Conservation (phyloP, 2,113 vertebrate genomes). For the Neopipo cinnamomea region DNA sequence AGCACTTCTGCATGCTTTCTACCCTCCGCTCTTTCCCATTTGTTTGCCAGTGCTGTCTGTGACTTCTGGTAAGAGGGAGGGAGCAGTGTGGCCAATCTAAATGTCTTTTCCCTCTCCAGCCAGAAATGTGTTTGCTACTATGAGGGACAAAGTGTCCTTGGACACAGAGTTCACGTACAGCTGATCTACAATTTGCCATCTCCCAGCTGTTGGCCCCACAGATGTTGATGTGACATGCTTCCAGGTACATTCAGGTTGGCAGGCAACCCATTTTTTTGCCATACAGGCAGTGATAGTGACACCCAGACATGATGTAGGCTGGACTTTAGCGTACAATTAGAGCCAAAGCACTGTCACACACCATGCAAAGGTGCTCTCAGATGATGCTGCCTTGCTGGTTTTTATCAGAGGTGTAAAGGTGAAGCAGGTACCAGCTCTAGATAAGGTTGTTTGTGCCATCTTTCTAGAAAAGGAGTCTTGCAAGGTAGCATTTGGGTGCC, state of each 20-base stretch:
- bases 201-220: background rate
- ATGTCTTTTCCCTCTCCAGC: background rate
- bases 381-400: background rate
- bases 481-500: background rate
- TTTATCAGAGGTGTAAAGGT: background rate
- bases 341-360: background rate
- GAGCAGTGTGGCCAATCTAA: background rate
- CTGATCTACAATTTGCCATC: background rate
- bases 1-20: background rate
- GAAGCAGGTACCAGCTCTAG: background rate
- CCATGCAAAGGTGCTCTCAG: background rate
- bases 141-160: background rate
- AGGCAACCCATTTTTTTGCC: background rate
- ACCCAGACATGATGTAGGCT: background rate
- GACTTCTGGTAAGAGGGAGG: background rate
- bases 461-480: background rate
- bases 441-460: background rate
- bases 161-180: fast-evolving
- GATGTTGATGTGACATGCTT: background rate
- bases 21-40: background rate
- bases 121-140: background rate
- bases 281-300: background rate
- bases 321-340: background rate
- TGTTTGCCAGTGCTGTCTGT: background rate
- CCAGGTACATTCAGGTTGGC: background rate